These are phyloP conservation scores for Seira musarum DNA, from an alignment of 2,888 invertebrate species.

Conservation along the genomic window DNA sequence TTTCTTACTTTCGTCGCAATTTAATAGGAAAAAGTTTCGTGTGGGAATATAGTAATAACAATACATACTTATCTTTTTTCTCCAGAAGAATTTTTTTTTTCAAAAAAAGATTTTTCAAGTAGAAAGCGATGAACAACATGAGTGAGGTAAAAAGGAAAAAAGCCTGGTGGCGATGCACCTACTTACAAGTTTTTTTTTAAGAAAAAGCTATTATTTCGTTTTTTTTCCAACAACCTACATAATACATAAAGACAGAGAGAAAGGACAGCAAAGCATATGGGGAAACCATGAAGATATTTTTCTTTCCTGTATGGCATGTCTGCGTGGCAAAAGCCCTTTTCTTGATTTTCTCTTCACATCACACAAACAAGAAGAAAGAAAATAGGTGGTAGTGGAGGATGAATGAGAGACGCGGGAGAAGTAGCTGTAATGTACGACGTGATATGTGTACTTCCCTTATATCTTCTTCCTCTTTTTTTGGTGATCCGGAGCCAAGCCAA, in stretches of 20 bases:
- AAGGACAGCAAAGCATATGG: conserved; percentile 16
- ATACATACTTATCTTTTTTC: conserved; percentile 43
- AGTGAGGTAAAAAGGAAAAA: conserved; percentile 36
- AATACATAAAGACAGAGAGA: neutral
- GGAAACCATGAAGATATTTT: conserved; percentile 10
- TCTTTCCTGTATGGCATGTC: conserved; percentile 11
- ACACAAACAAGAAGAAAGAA: conserved; percentile 7
- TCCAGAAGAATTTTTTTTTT: conserved; percentile 37
- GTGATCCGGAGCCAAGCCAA: neutral
- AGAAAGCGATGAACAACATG: conserved; percentile 1
- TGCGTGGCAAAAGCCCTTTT: conserved; percentile 12
- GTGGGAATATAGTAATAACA: conserved; percentile 47
- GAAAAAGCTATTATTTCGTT: conserved; percentile 15
- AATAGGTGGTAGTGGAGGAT: neutral
- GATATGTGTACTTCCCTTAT: conserved; percentile 27
- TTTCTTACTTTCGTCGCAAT: conserved; percentile 22
- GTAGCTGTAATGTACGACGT: conserved; percentile 41
- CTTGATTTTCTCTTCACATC: conserved; percentile 24
- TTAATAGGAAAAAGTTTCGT: conserved; percentile 9
- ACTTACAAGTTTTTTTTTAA: conserved; percentile 4
- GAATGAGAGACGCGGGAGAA: conserved; percentile 22
- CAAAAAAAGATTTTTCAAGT: conserved; percentile 34
- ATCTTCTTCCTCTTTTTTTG: neutral
- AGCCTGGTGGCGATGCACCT: conserved; percentile 40
- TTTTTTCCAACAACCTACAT: conserved; percentile 6